Base-by-base conservation (phyloP, 2,797 vertebrate species). In the Notoglanidium macrostoma region DNA sequence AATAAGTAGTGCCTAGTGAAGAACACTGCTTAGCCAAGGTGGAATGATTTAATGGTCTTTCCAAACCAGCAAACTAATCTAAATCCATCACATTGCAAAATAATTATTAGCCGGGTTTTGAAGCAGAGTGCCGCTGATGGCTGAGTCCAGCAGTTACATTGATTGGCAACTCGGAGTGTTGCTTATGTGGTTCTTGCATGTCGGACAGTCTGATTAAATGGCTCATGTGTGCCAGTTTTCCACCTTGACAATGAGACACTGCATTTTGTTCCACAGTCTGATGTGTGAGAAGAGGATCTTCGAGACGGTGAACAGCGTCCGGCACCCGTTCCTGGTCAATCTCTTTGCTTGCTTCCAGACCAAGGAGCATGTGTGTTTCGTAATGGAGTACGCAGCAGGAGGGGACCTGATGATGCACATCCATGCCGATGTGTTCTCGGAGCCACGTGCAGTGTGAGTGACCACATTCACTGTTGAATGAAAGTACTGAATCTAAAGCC, bases 401-500 rank as follows among this genome's bases (percentile, higher is more conserved):
- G 98, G 98, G n/a, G 98, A 99, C 93, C 95, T 99, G 87, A 99
- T 99, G 98, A 99, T 99, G 98, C 98, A 99, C 95, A 99, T 99
- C 92, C 98, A 99, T 77, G 97, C 98, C 0, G 98, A 99, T 44
- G 98, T 99, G 87, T 99, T 99, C 95, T 97, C 97, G 51, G 98
- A 99, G 92, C 96, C 97, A 19, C 96, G 98, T 91, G 97, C 98
- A 90, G 95, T 98, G 98, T 99, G 95, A 98, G 98, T 97, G 91
- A 87, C 73, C 46, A 1, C n/a, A 49, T 78, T 49, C 32, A 44
- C 26, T 77, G 2, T n/a, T 65, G 40, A 46, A 49, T 49, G 44
- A 49, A 65, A 82, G 6, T 29, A 80, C 35, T 3, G 7, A n/a
- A 63, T n/a, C 26, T n/a, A 55, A 72, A 55, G 83, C 77, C 11